A percentile compares a stretch with the other conserved stretches of the same genome.
Evolutionary conservation across 2,113 vertebrate species (phyloP).

Genomic region (Sterrhoptilus dennistouni): DNA sequence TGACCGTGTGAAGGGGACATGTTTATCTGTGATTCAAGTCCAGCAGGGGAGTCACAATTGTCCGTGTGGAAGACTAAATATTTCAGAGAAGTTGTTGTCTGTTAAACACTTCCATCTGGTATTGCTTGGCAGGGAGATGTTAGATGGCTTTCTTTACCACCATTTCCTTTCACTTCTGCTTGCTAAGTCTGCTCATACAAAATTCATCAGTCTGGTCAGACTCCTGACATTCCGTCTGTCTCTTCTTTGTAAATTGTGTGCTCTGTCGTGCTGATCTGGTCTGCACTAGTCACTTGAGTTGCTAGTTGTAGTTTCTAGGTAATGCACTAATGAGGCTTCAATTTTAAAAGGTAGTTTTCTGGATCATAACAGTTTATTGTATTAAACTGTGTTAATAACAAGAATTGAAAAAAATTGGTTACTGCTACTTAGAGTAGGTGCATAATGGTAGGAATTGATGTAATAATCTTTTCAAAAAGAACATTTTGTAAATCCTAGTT

Average conservation of each 20-base stretch:
- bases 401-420: neutral
- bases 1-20: too few relatives aligned
- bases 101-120: neutral
- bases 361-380: neutral
- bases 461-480: neutral
- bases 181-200: neutral
- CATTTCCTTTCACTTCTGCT: neutral
- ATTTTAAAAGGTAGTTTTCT: neutral
- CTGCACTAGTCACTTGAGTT: neutral
- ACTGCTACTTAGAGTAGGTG: neutral
- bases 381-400: neutral
- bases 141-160: neutral
- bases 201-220: neutral
- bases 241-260: neutral
- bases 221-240: neutral
- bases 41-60: rapidly evolving
- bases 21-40: neutral
- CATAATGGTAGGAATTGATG: neutral
- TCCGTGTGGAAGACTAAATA: neutral
- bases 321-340: neutral
- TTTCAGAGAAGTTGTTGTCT: neutral
- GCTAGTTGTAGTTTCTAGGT: neutral
- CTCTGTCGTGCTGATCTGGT: neutral
- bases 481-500: neutral
- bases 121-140: neutral